phyloP scores from a whole-genome alignment of 1,140 invertebrate genomes.

The Lepidostoma basale region DNA sequence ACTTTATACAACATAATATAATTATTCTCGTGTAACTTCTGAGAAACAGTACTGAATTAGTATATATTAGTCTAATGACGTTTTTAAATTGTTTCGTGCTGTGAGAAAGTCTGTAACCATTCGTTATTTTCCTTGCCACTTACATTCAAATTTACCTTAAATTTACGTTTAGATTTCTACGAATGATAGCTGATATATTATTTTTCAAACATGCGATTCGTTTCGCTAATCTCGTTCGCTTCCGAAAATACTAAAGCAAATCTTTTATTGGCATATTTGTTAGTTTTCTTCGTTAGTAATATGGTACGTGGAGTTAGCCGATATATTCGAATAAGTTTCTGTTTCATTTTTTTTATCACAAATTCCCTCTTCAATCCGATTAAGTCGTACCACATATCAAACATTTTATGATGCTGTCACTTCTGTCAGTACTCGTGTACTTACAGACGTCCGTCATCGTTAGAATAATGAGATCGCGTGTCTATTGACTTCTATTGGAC shows the following conservation, averaged over 20 bases:
- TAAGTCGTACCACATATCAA: not conserved
- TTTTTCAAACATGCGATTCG: not conserved
- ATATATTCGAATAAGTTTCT: not conserved
- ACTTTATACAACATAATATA: no score
- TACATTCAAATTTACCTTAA: not conserved
- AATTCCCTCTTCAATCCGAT: not conserved
- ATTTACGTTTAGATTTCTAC: not conserved
- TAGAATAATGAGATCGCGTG: not conserved
- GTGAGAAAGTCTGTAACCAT: not conserved
- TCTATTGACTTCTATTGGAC: not conserved
- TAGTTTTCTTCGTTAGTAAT: no score
- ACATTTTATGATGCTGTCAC: not conserved
- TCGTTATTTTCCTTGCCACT: not conserved
- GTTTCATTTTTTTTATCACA: not conserved
- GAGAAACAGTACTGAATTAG: not conserved
- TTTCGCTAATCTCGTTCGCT: no score
- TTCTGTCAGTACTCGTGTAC: not conserved
- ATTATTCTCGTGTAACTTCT: no score
- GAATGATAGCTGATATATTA: not conserved
- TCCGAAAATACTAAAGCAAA: no score
- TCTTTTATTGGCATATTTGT: no score
- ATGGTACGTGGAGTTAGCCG: no score
- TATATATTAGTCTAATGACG: conserved; percentile 19
- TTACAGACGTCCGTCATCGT: not conserved
- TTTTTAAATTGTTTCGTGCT: conserved; percentile 9